Evolutionary conservation across 1,140 invertebrate genomes (phyloP).

Genomic region (Eufriesea mexicana): DNA sequence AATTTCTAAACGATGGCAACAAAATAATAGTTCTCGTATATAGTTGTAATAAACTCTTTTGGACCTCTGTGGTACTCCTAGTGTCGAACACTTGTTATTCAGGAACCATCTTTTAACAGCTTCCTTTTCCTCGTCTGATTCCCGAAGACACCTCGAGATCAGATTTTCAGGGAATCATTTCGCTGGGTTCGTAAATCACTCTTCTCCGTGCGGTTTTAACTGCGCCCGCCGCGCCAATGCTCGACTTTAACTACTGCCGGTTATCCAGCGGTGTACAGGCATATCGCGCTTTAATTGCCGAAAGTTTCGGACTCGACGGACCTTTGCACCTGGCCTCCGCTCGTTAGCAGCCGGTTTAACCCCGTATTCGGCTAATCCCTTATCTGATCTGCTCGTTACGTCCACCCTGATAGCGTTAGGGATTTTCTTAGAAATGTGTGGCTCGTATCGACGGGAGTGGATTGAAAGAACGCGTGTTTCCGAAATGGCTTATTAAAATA

Average conservation of each 20-base stretch:
- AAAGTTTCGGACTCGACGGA: conserved; percentile 61
- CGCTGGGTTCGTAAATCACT: conserved; percentile 11
- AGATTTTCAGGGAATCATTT: not conserved
- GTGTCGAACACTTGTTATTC: not conserved
- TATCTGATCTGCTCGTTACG: conserved; percentile 32
- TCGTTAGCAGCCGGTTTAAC: conserved; percentile 38
- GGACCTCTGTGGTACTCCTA: no score
- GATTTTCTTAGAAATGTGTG: not conserved
- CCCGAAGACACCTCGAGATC: not conserved
- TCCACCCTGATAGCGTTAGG: not conserved
- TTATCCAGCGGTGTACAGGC: conserved; percentile 10
- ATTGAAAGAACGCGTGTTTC: no score
- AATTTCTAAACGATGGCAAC: no score
- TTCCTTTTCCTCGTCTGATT: not conserved
- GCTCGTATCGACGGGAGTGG: no score
- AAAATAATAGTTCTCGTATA: no score
- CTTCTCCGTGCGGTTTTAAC: conserved; percentile 3
- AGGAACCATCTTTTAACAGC: no score
- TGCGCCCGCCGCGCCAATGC: not conserved
- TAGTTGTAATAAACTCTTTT: no score
- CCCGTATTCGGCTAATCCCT: conserved; percentile 18
- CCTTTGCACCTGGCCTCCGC: conserved; percentile 49
- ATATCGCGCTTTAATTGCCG: conserved; percentile 69
- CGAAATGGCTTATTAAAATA: no score
- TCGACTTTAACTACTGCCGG: conserved; percentile 58